These are phyloP conservation scores for Allolobophora icterica DNA, from an alignment of 2,888 invertebrate genomes.

Conservation along the genomic window DNA sequence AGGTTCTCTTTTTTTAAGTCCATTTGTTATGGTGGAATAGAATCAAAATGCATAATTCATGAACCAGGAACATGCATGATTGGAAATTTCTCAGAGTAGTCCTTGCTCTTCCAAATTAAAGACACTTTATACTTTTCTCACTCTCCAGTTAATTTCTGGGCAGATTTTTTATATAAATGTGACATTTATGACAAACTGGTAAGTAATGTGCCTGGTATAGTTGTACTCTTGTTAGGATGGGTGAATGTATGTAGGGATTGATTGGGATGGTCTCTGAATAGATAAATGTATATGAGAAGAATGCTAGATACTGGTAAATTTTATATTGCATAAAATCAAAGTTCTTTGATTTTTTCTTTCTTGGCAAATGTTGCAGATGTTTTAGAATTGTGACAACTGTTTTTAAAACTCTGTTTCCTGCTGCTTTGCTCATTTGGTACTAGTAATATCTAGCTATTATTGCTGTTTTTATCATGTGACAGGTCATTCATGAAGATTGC, in stretches of 20 bases:
- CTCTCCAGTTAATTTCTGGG: neutral
- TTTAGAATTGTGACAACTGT: neutral
- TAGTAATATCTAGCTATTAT: neutral
- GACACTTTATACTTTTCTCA: neutral
- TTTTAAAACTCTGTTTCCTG: too few relatives aligned
- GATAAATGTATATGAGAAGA: neutral
- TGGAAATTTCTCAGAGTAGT: neutral
- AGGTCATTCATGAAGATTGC: neutral
- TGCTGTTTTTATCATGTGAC: neutral
- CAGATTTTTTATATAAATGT: neutral
- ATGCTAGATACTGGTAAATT: neutral
- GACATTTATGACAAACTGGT: too few relatives aligned
- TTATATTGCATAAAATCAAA: neutral
- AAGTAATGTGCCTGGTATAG: neutral
- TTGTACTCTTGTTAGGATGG: neutral
- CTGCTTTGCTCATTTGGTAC: neutral
- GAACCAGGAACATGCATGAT: neutral
- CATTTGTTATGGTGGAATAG: neutral
- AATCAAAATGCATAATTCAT: neutral
- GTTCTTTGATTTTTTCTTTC: neutral
- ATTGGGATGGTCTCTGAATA: neutral
- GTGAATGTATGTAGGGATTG: neutral
- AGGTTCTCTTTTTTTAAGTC: neutral
- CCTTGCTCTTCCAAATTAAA: neutral
- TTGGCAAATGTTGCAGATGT: neutral